Percentiles rank a stretch among this genome's conserved stretches.
phyloP scores from a whole-genome alignment of 2,888 invertebrate genomes.

The Craniophora ligustri region DNA sequence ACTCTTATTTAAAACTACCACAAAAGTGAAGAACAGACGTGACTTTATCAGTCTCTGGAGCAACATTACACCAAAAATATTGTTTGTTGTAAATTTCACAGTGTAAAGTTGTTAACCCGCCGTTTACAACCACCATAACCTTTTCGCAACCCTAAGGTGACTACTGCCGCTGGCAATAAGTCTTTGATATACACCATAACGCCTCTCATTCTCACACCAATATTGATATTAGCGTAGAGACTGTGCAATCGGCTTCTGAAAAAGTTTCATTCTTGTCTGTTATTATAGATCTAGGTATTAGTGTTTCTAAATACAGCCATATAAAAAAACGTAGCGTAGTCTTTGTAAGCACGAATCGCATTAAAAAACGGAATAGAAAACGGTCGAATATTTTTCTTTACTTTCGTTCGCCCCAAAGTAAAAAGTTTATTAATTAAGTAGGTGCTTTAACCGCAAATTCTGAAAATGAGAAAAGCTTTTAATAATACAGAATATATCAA shows the following conservation, averaged over 20 bases:
- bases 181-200: slow-evolving; percentile 11
- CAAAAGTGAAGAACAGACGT: slow-evolving; percentile 14
- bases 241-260: too few species aligned
- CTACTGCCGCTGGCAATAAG: slow-evolving; percentile 37
- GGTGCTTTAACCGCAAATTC: slow-evolving; percentile 21
- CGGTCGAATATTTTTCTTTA: slow-evolving; percentile 4
- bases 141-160: slow-evolving; percentile 38
- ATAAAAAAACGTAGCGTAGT: too few species aligned
- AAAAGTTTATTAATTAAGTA: slow-evolving; percentile 15
- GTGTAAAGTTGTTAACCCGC: slow-evolving; percentile 49
- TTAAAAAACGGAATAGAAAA: slow-evolving; percentile 16
- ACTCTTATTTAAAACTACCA: not conserved
- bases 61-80: slow-evolving; percentile 35
- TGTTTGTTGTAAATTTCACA: slow-evolving; percentile 42
- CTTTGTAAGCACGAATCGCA: too few species aligned
- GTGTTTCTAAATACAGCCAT: too few species aligned
- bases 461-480: slow-evolving; percentile 43
- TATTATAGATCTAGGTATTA: too few species aligned
- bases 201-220: slow-evolving; percentile 4
- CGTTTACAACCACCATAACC: slow-evolving; percentile 49
- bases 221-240: too few species aligned
- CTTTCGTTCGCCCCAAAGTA: slow-evolving; percentile 6
- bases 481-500: slow-evolving; percentile 29
- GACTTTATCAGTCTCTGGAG: slow-evolving; percentile 23
- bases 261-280: too few species aligned